Conservation (phyloP, 64 coral and sea anemone species). For the Stichodactyla helianthus region DNA sequence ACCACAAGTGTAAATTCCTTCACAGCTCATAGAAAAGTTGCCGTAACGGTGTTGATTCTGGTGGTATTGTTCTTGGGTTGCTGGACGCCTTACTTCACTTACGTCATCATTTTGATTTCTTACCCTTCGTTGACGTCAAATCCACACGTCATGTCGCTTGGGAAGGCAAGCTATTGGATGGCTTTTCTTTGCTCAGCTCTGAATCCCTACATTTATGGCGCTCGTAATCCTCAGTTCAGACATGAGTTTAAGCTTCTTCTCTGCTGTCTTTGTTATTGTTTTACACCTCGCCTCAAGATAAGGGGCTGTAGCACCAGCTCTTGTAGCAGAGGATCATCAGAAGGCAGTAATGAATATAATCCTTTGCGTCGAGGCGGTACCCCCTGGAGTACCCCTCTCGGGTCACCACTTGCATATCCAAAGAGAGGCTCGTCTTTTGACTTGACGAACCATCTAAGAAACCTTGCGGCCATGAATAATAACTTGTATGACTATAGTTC, state of each 20-base stretch:
- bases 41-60: constrained; percentile 66
- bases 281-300: not conserved
- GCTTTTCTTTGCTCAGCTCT: constrained; percentile 53
- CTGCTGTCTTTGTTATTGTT: constrained; percentile 60
- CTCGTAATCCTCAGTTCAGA: constrained; percentile 64
- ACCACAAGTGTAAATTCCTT: constrained; percentile 22
- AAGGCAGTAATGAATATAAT: constrained; percentile 24
- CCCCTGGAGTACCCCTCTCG: not conserved
- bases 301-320: constrained; percentile 32
- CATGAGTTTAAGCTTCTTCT: constrained; percentile 62
- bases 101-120: constrained; percentile 58
- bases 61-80: constrained; percentile 61
- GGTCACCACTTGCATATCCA: not conserved
- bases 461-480: not conserved
- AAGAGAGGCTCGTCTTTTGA: constrained; percentile 23
- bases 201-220: constrained; percentile 76
- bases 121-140: constrained; percentile 42
- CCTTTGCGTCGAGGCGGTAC: not conserved
- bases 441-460: not conserved
- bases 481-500: not conserved
- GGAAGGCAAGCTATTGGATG: constrained; percentile 64
- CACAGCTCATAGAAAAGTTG: constrained; percentile 54
- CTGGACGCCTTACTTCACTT: constrained; percentile 69
- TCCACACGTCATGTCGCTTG: constrained; percentile 37
- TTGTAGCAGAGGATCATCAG: constrained; percentile 56